Conservation (phyloP, 1,140 invertebrate genomes). For the Drosophila varians region DNA sequence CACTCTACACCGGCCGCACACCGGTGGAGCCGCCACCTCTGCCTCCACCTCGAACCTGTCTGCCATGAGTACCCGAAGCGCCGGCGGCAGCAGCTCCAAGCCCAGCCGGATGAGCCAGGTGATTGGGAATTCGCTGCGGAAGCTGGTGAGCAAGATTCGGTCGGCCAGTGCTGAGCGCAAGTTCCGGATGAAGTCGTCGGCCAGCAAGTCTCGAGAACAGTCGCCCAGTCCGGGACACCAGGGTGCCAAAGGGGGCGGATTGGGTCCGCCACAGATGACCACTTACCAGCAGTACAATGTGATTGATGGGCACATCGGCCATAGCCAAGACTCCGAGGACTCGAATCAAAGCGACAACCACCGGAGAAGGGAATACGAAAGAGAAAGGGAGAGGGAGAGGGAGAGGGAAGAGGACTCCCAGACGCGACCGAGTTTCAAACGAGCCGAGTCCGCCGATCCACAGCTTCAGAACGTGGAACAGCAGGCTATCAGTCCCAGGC, state of each 20-base stretch:
- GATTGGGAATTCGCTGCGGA: constrained; percentile 89
- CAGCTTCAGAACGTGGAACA: constrained; percentile 56
- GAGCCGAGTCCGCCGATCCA: constrained; percentile 60
- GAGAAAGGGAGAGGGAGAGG: constrained; percentile 4
- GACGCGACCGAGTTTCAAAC: constrained; percentile 35
- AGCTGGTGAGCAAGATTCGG: constrained; percentile 90
- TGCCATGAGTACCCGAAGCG: constrained; percentile 54
- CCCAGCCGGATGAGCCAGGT: constrained; percentile 84
- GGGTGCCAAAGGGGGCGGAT: not conserved
- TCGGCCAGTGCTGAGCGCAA: constrained; percentile 90
- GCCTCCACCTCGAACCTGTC: constrained; percentile 66
- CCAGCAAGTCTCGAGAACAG: constrained; percentile 76
- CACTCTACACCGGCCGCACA: constrained; percentile 22
- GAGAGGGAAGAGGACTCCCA: constrained; percentile 6
- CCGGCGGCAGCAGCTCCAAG: constrained; percentile 38
- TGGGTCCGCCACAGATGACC: constrained; percentile 66
- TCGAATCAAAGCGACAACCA: constrained; percentile 47
- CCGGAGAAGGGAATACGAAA: constrained; percentile 3
- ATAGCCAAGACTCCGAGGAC: constrained; percentile 68
- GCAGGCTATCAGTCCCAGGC: constrained; percentile 85
- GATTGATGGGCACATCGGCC: constrained; percentile 85
- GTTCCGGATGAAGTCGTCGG: constrained; percentile 85
- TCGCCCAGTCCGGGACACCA: constrained; percentile 85
- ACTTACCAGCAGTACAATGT: constrained; percentile 87
- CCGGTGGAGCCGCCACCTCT: constrained; percentile 35